A percentile compares a stretch with the other conserved stretches of the same genome.
These are phyloP conservation scores for Holcopasites calliopsidis DNA, from an alignment of 1,140 invertebrate species.

Conservation along the genomic window DNA sequence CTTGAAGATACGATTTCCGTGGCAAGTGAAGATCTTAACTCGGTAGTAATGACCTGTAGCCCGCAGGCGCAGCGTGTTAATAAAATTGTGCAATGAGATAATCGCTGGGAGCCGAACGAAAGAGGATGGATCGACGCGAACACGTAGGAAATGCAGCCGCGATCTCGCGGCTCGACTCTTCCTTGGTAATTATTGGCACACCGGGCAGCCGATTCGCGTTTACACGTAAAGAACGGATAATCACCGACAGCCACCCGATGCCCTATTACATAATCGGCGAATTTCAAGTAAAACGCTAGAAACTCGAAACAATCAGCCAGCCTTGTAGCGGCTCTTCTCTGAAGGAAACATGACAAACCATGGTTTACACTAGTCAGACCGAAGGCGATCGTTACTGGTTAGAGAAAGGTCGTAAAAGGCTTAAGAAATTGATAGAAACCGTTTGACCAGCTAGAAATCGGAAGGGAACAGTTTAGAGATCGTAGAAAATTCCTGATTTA, in stretches of 20 bases:
- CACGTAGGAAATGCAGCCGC: conserved; percentile 16
- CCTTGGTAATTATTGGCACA: conserved; percentile 27
- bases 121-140: not conserved
- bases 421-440: not conserved
- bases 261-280: conserved; percentile 29
- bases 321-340: not conserved
- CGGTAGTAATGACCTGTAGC: conserved; percentile 1
- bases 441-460: not conserved
- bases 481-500: not conserved
- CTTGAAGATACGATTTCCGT: not conserved
- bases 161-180: conserved; percentile 29
- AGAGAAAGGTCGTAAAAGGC: not conserved
- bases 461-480: not conserved
- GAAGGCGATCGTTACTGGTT: too few species aligned
- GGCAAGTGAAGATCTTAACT: not conserved
- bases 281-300: not conserved
- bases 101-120: not conserved
- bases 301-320: not conserved
- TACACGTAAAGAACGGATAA: conserved; percentile 25
- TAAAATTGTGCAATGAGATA: conserved; percentile 20
- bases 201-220: conserved; percentile 21
- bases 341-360: not conserved
- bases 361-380: not conserved
- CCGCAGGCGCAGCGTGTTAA: not conserved
- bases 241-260: conserved; percentile 19